phyloP scores from a whole-genome alignment of 2,797 vertebrate species.

The Clarias pachynema region DNA sequence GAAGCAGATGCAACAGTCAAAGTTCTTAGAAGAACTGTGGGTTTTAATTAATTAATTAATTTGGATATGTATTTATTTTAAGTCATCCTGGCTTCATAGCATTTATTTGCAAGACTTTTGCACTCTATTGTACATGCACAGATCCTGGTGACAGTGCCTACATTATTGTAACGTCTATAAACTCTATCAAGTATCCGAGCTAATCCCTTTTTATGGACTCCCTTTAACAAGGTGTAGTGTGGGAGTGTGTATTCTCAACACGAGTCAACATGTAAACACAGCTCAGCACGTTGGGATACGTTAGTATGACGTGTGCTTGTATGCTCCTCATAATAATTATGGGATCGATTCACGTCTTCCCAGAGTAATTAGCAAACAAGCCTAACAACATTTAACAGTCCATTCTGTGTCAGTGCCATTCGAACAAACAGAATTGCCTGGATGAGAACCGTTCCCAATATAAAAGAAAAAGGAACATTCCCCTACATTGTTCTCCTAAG shows the following conservation, averaged over 20 bases:
- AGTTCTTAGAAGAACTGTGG: no score
- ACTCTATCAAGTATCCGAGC: not conserved
- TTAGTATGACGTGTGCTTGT: constrained; percentile 9
- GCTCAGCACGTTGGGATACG: constrained; percentile 48
- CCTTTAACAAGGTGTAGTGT: constrained; percentile 5
- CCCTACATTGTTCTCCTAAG: not conserved
- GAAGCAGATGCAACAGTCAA: no score
- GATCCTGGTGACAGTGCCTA: not conserved
- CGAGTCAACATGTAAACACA: constrained; percentile 57
- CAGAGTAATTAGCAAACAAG: constrained; percentile 30
- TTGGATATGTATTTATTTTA: no score
- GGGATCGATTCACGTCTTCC: constrained; percentile 29
- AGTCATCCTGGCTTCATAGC: no score
- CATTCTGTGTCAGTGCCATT: not conserved
- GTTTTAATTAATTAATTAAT: no score
- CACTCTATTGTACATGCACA: no score
- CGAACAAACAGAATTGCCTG: not conserved
- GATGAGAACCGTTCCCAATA: not conserved
- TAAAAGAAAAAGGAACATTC: not conserved
- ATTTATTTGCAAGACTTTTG: no score
- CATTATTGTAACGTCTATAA: not conserved
- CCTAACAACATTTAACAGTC: constrained; percentile 24
- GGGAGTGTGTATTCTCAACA: constrained; percentile 39
- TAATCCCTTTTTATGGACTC: not conserved
- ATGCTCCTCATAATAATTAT: constrained; percentile 16